A percentile compares a stretch with the other conserved stretches of the same genome.
Conservation (phyloP, 35 echinoderm and acorn worm genomes). For the Apostichopus japonicus region DNA sequence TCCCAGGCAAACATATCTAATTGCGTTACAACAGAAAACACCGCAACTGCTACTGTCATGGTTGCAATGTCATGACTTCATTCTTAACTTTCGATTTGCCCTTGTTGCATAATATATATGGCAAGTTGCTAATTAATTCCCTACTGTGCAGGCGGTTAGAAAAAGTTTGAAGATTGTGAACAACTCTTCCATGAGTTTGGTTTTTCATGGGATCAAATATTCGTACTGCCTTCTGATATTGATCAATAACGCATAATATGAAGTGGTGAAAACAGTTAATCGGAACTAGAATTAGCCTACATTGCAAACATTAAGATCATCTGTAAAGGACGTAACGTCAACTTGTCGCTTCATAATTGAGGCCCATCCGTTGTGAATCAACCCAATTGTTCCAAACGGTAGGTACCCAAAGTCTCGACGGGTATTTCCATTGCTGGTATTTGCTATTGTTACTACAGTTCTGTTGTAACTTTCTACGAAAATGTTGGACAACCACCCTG, state of each 20-base stretch:
- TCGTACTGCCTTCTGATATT: background rate
- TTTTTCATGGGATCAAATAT: background rate
- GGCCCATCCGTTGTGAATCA: no score
- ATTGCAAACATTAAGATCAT: no score
- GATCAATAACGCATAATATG: background rate
- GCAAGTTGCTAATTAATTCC: constrained; percentile 1
- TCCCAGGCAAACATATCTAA: background rate
- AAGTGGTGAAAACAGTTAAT: background rate
- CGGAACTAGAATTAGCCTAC: no score
- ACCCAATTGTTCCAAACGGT: no score
- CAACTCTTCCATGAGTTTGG: background rate
- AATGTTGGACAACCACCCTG: no score
- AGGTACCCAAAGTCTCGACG: no score
- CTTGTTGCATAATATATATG: background rate
- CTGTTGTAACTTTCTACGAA: no score
- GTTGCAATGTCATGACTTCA: background rate
- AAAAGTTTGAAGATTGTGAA: background rate
- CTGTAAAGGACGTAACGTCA: no score
- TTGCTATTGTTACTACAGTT: no score
- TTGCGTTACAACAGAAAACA: constrained; percentile 27
- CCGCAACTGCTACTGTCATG: background rate
- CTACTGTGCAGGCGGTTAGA: background rate
- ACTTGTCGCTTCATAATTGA: no score
- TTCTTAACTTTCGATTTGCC: background rate
- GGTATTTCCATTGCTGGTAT: no score